Conservation (phyloP, 2,113 vertebrate genomes). For the Bucco capensis region DNA sequence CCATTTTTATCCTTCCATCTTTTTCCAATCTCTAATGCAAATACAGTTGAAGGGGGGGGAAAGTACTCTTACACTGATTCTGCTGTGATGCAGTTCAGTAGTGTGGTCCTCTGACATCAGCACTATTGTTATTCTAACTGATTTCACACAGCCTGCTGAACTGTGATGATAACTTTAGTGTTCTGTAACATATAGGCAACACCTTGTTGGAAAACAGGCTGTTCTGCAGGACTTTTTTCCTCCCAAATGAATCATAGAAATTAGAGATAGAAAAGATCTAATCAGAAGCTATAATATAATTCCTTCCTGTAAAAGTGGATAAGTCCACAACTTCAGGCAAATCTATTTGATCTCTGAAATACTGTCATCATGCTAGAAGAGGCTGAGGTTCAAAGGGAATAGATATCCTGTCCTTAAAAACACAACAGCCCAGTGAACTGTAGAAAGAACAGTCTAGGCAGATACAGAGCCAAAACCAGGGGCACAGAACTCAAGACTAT, state of each 20-base stretch:
- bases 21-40: not conserved
- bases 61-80: not conserved
- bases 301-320: conserved; percentile 36
- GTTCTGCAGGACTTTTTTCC: not conserved
- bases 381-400: not conserved
- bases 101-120: conserved; percentile 26
- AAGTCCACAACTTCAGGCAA: conserved; percentile 37
- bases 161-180: not conserved
- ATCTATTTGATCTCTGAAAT: conserved; percentile 31
- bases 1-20: not conserved
- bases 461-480: not conserved
- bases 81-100: not conserved
- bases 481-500: not conserved
- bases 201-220: conserved; percentile 11
- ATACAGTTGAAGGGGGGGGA: not conserved
- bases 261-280: conserved; percentile 38
- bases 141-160: conserved; percentile 15
- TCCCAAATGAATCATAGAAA: conserved; percentile 14
- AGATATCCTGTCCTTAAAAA: not conserved
- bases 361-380: not conserved
- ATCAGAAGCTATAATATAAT: conserved; percentile 24
- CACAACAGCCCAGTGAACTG: not conserved
- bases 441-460: not conserved
- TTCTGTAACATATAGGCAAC: conserved; percentile 29
- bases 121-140: not conserved